These are phyloP conservation scores for Trissolcus basalis DNA, from an alignment of 1,140 invertebrate genomes.

Conservation along the genomic window DNA sequence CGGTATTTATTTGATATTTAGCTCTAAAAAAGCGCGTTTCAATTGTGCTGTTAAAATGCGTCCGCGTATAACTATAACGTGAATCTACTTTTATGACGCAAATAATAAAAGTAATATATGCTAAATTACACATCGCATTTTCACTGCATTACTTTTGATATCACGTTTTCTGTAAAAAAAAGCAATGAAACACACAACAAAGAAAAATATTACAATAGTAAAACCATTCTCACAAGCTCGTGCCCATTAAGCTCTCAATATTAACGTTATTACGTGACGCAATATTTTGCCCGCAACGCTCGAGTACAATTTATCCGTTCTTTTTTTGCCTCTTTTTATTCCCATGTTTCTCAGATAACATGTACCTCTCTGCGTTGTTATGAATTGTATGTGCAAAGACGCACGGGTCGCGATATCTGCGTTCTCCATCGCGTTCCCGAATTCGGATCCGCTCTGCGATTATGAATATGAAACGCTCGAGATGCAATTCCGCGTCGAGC, in stretches of 20 bases:
- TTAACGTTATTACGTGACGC: constrained; percentile 41
- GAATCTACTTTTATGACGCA: neutral
- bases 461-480: constrained; percentile 24
- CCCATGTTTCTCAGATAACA: constrained; percentile 23
- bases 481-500: constrained; percentile 4
- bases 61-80: no score
- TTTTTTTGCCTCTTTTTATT: constrained; percentile 14
- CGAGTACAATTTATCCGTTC: constrained; percentile 17
- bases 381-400: constrained; percentile 39
- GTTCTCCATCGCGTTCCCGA: constrained; percentile 28
- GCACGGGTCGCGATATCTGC: constrained; percentile 15
- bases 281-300: constrained; percentile 23
- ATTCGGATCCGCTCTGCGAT: constrained; percentile 25
- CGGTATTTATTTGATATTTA: no score
- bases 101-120: constrained; percentile 1
- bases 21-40: no score
- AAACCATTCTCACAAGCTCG: constrained; percentile 14
- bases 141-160: constrained; percentile 14
- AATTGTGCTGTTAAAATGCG: no score
- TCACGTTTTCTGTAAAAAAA: constrained; percentile 1
- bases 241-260: constrained; percentile 37
- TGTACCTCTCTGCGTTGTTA: constrained; percentile 38
- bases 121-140: constrained; percentile 6
- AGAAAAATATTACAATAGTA: constrained; percentile 31
- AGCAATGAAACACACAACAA: constrained; percentile 23